A percentile compares a stretch with the other conserved stretches of the same genome.
phyloP scores from a whole-genome alignment of 2,113 vertebrate species.

The Colaptes auratus region DNA sequence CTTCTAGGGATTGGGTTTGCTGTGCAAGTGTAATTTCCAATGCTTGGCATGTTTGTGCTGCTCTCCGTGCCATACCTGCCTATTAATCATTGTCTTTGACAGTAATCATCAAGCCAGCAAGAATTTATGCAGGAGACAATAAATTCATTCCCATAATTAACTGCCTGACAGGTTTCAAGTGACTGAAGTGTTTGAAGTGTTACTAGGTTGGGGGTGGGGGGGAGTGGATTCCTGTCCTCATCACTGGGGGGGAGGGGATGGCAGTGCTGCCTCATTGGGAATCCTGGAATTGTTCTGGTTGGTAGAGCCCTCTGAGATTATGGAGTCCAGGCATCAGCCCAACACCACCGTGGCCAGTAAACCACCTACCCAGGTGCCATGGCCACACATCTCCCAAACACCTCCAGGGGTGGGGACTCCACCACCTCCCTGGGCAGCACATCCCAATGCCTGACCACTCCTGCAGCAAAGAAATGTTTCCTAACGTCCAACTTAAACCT shows the following conservation, averaged over 20 bases:
- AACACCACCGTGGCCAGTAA: no score
- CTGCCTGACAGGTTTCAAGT: not conserved
- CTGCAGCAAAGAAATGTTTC: no score
- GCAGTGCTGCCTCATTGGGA: not conserved
- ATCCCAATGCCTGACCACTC: no score
- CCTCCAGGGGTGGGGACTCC: no score
- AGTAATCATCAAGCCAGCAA: constrained; percentile 7
- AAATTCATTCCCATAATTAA: not conserved
- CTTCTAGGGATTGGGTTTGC: not conserved
- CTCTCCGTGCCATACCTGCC: not conserved
- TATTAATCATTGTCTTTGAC: constrained; percentile 17
- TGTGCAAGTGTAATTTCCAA: not conserved
- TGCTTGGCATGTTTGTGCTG: not conserved
- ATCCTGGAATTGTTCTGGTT: no score
- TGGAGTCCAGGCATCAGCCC: no score
- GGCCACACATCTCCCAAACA: no score
- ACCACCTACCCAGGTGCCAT: no score
- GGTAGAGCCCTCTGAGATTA: no score
- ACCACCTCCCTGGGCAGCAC: no score
- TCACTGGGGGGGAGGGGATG: not conserved
- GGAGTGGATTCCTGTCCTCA: not conserved
- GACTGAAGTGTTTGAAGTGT: not conserved
- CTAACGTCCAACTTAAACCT: no score
- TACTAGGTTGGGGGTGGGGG: not conserved
- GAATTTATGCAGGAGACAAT: not conserved